Evolutionary conservation across 2,113 vertebrate species (phyloP), one percentile per base, ranked within the genome.

Genomic region (Osmerus eperlanus): DNA sequence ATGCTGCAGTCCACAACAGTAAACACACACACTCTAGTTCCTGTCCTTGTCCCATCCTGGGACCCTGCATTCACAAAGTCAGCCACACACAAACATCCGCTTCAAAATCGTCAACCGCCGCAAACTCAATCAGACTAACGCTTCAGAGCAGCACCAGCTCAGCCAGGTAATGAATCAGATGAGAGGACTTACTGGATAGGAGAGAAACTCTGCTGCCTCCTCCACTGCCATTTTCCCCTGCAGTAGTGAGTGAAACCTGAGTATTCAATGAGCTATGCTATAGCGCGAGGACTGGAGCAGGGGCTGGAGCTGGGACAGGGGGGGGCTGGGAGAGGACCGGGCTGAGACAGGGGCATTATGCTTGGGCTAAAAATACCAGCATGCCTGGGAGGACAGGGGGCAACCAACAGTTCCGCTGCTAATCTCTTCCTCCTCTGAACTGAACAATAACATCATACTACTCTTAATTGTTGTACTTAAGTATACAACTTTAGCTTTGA

Each of bases 191-290:
- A 94, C 94, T 64, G 62, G 14, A 91, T 93, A 92, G 83, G 89
- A 91, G 86, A 87, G 85, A 85, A 90, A 91, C 87, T 79, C 79
- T 84, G 92, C 91, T 88, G 72, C 88, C 81, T 94, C 92, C 87
- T 94, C 91, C 89, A 94, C 92, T 89, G 92, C 92, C 93, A 94
- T 93, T 92, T 72, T 32, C 47, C 41, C 70, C 91, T 84, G 85
- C 86, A 89, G 89, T 89, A 89, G 92, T 90, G 78, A 88, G 85
- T 74, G 93, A 93, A 94, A 94, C 83, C 78, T 87, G 91, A 92
- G 91, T 88, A 89, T 79, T 89, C 90, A 90, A 91, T 93, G 90
- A 92, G 89, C 92, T n/a, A 47, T 47, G 41, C 41, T 47, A 47
- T 93, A 91, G 91, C 86, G 85, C 86, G 87, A 85, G 84, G 87